phyloP scores from a whole-genome alignment of 2,113 vertebrate genomes.

The Rhinogobius similis region DNA sequence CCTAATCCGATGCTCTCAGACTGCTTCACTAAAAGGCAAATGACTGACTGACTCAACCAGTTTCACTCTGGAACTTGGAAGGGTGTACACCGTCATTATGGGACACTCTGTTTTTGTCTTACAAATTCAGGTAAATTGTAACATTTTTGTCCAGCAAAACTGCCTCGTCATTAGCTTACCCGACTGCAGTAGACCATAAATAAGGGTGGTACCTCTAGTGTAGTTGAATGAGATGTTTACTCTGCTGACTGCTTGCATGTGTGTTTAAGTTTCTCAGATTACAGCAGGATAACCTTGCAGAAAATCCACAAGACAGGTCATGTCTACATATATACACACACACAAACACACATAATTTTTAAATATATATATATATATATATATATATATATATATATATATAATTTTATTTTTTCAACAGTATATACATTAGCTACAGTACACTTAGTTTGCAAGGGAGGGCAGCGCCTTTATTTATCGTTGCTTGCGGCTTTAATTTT shows the following conservation, averaged over 20 bases:
- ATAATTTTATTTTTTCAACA: no score
- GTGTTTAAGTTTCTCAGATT: constrained; percentile 25
- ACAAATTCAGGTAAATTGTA: no score
- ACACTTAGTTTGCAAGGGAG: no score
- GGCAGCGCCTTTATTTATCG: no score
- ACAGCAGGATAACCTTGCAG: not conserved
- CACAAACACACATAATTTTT: no score
- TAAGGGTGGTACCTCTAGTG: not conserved
- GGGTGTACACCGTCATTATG: not conserved
- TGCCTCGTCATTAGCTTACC: not conserved
- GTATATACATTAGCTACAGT: no score
- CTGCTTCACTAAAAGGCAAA: not conserved
- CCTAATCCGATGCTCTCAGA: not conserved
- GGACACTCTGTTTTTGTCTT: not conserved
- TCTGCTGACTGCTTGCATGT: not conserved
- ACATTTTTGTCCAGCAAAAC: no score
- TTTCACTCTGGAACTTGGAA: no score
- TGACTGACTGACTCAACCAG: not conserved
- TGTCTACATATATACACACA: no score
- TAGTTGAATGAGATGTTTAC: not conserved
- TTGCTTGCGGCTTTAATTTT: no score
- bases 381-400: no score
- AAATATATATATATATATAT: no score
- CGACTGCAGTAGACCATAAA: not conserved
- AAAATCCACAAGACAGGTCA: constrained; percentile 44